A percentile compares a stretch with the other conserved stretches of the same genome.
phyloP scores from a whole-genome alignment of 2,888 invertebrate genomes.

The Andrena trimmerana region DNA sequence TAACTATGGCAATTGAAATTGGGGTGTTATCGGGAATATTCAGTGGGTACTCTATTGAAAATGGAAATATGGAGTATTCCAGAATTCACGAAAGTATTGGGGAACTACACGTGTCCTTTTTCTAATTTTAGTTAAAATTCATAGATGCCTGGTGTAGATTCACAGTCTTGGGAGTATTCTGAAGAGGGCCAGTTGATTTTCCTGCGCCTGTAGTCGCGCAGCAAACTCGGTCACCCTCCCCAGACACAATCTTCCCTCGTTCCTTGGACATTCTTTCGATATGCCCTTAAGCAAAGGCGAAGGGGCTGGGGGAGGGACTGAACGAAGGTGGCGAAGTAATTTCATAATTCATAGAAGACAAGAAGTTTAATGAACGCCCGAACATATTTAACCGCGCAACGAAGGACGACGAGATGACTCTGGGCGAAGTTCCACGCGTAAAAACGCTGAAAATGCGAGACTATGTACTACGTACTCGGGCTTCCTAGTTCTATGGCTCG shows the following conservation, averaged over 20 bases:
- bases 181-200: neutral
- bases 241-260: neutral
- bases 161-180: too few species aligned
- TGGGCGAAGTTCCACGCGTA: neutral
- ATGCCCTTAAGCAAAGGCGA: neutral
- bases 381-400: neutral
- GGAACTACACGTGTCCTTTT: too few species aligned
- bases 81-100: too few species aligned
- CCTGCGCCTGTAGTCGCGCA: neutral
- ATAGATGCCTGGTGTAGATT: too few species aligned
- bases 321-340: neutral
- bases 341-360: conserved; percentile 17
- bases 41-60: too few species aligned
- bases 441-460: conserved; percentile 7
- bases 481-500: neutral
- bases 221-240: neutral
- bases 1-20: too few species aligned
- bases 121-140: too few species aligned
- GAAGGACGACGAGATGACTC: neutral
- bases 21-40: too few species aligned
- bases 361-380: neutral
- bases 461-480: neutral
- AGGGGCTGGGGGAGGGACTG: too few species aligned
- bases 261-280: neutral
- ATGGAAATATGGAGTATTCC: too few species aligned